phyloP scores from a whole-genome alignment of 2,113 vertebrate species.

The Naja naja region DNA sequence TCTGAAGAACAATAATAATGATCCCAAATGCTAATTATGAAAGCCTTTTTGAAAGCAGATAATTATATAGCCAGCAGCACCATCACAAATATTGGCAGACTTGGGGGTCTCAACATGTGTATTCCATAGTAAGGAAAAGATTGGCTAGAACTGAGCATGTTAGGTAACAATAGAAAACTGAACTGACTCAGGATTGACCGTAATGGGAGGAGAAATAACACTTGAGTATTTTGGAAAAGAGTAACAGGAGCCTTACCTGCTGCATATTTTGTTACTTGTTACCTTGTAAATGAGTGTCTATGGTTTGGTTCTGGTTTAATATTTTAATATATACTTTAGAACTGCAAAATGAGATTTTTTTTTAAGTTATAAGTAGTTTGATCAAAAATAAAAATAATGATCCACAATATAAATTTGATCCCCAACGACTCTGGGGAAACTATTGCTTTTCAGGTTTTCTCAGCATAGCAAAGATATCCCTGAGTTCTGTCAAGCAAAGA shows the following conservation, averaged over 20 bases:
- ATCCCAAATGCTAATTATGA: not conserved
- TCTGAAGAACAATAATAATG: not conserved
- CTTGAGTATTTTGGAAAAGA: not conserved
- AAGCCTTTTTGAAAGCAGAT: not conserved
- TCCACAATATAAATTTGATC: not conserved
- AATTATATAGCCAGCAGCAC: not conserved
- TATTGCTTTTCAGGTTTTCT: not conserved
- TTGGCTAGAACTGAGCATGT: not conserved
- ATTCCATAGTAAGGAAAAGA: not conserved
- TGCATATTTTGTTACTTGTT: not conserved
- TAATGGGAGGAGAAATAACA: not conserved
- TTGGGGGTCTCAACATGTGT: not conserved
- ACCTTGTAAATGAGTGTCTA: not conserved
- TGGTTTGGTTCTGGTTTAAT: constrained; percentile 15
- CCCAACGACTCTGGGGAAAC: not conserved
- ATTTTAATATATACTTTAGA: constrained; percentile 19
- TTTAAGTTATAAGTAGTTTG: not conserved
- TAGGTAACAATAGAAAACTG: not conserved
- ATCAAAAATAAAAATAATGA: not conserved
- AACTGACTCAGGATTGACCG: not conserved
- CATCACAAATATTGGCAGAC: not conserved
- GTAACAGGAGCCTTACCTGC: not conserved
- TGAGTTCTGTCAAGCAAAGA: not conserved
- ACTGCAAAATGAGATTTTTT: not conserved
- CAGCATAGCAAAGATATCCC: not conserved